Percentiles rank a stretch among this genome's conserved stretches.
Evolutionary conservation across 2,888 invertebrate species (phyloP).

Genomic region (Limnephilus rhombicus): DNA sequence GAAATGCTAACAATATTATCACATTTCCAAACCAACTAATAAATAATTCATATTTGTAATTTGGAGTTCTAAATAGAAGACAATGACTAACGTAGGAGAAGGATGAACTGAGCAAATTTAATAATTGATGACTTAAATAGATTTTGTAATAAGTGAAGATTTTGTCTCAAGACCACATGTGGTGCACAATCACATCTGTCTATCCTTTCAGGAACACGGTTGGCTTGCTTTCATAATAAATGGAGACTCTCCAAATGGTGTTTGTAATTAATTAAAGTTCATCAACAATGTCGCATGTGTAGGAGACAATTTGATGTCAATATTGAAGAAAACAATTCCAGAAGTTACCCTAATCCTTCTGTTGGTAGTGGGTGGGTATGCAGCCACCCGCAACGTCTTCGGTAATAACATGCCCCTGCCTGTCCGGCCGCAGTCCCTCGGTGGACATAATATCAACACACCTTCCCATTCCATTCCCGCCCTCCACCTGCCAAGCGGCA

Average conservation of each 20-base stretch:
- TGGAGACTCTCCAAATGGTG: neutral
- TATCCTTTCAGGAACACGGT: neutral
- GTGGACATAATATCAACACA: neutral
- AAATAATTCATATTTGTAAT: neutral
- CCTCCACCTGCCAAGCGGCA: neutral
- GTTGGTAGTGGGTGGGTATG: neutral
- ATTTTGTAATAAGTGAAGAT: neutral
- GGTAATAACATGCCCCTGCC: neutral
- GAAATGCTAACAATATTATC: neutral
- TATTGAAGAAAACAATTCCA: neutral
- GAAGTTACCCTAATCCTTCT: neutral
- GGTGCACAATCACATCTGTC: neutral
- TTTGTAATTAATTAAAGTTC: neutral
- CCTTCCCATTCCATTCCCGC: neutral
- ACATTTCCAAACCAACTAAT: neutral
- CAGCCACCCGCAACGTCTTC: neutral
- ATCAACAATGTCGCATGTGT: neutral
- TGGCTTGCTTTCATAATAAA: neutral
- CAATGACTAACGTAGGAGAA: neutral
- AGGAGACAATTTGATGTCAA: neutral
- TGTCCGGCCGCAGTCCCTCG: neutral
- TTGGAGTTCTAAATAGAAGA: neutral
- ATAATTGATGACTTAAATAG: neutral
- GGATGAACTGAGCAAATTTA: neutral
- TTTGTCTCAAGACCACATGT: neutral